Conservation (phyloP, 1,140 invertebrate species). For the Lepidurus couesii region DNA sequence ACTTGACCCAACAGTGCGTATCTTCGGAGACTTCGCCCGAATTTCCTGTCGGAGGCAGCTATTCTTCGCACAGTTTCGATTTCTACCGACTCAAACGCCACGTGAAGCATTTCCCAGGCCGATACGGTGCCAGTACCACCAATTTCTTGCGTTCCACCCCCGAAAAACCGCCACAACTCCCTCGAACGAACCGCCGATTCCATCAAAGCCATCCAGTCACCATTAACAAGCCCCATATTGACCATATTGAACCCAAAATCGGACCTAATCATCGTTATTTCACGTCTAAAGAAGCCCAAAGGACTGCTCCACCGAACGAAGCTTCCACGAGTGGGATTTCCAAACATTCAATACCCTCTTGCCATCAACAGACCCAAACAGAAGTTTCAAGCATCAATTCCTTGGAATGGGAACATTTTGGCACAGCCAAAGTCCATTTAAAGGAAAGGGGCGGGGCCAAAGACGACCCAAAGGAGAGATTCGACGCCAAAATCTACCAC, state of each 20-base stretch:
- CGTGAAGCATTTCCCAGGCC: conserved; percentile 4
- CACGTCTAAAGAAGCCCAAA: background rate
- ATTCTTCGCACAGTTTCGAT: background rate
- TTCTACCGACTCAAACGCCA: background rate
- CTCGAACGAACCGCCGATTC: background rate
- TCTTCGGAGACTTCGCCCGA: background rate
- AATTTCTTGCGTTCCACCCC: background rate
- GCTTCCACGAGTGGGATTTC: background rate
- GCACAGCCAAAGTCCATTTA: background rate
- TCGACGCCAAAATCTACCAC: background rate
- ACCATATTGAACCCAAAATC: background rate
- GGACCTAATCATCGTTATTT: background rate
- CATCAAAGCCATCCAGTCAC: background rate
- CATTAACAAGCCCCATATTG: background rate
- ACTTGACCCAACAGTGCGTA: background rate
- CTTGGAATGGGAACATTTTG: background rate
- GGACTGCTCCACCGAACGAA: background rate
- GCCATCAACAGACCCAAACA: background rate
- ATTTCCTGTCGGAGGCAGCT: background rate
- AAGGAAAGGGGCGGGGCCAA: background rate
- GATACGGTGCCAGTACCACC: background rate
- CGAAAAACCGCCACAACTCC: background rate
- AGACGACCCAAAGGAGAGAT: background rate
- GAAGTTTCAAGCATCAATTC: background rate
- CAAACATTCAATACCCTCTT: background rate